Evolutionary conservation across 2,113 vertebrate species (phyloP), one percentile per base, ranked within the genome.

Genomic region (Procavia capensis): DNA sequence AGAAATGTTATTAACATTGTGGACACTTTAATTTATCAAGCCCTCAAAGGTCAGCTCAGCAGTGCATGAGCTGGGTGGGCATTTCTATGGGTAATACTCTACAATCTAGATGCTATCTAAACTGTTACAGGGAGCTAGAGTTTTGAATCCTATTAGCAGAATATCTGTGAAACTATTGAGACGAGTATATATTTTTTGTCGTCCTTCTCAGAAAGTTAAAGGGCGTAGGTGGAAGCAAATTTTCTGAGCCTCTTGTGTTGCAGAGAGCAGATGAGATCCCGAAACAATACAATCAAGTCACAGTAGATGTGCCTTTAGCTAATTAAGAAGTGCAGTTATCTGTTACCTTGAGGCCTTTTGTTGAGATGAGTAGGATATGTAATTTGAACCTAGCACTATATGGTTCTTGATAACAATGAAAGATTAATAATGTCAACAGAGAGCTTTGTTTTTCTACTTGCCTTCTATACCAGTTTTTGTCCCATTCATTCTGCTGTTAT

Each of bases 61-160:
- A 66, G 29, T 61, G 8, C 5, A 3, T 61, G 36, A 36, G 3
- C 4, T 34, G 19, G 1, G 0, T 34, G 19, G 1, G 0, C 25
- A 68, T 79, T 79, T 76, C 45, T 11, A 41, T 6, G 2, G 0
- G 2, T n/a, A 85, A 70, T 6, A 80, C 43, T 17, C 39, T 61
- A 64, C 20, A 61, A 59, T 39, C 17, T 68, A 36, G 13, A 50
- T 24, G 2, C 9, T 66, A 68, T 87, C 31, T 88, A 24, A 74
- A 54, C 68, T 80, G 39, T 50, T 34, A 68, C 20, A 76, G 1
- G 4, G 17, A 85, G 25, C 43, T 88, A 91, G 9, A 50, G 13
- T 50, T 50, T 10, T 50, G 9, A 50, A 50, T 50, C 13, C 47
- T 50, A 6, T 50, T 50, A 50, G 13, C 5, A 50, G 75, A 39